A percentile compares a stretch with the other conserved stretches of the same genome.
These are phyloP conservation scores for Ostrea edulis DNA, from an alignment of 1,140 invertebrate genomes.

Conservation along the genomic window DNA sequence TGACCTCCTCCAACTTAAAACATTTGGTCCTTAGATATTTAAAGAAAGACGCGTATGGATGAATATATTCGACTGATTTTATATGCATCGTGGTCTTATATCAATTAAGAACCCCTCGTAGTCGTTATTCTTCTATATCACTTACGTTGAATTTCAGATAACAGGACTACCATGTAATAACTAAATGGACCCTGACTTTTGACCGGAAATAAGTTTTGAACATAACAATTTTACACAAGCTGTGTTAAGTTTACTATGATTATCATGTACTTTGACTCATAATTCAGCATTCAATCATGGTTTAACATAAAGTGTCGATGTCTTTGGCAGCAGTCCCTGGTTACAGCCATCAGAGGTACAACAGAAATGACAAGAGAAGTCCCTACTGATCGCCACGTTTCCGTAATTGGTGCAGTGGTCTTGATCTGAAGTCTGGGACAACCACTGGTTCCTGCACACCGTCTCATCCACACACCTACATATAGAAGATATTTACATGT, in stretches of 20 bases:
- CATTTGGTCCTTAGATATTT: too few relatives aligned
- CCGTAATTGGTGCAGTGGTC: background rate
- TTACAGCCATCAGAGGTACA: background rate
- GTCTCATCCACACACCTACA: slow-evolving; percentile 1
- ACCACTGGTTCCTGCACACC: background rate
- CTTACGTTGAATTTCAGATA: too few relatives aligned
- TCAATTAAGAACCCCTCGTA: too few relatives aligned
- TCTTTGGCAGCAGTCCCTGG: background rate
- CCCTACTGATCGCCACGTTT: background rate
- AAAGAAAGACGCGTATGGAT: too few relatives aligned
- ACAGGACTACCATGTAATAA: too few relatives aligned
- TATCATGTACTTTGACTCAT: background rate
- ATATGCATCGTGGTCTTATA: too few relatives aligned
- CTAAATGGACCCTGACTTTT: too few relatives aligned
- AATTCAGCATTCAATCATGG: background rate
- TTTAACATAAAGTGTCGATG: background rate
- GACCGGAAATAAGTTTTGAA: too few relatives aligned
- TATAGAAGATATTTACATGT: background rate
- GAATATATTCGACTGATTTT: too few relatives aligned
- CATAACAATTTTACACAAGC: background rate
- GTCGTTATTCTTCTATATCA: too few relatives aligned
- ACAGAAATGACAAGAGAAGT: background rate
- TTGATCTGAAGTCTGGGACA: background rate
- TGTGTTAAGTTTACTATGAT: background rate
- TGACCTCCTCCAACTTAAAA: too few relatives aligned